Percentiles rank a stretch among this genome's conserved stretches.
Evolutionary conservation across 2,797 vertebrate species (phyloP).

Genomic region (Distichodus sexfasciatus): DNA sequence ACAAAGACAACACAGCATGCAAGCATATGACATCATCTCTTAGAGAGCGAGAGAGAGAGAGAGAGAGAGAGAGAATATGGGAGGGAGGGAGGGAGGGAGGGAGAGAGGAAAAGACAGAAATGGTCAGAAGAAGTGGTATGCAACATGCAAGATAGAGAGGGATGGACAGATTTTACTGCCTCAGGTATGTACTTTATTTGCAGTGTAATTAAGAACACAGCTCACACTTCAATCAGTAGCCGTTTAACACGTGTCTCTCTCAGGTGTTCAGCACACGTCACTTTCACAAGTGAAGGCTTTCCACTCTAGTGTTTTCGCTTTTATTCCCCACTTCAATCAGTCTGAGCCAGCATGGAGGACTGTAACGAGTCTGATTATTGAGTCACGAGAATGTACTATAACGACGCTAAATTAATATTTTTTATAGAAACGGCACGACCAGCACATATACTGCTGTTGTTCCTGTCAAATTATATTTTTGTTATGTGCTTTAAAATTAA

Average conservation of each 20-base stretch:
- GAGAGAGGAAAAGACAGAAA: neutral
- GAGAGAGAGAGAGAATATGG: neutral
- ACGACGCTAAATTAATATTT: neutral
- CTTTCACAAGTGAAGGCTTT: slow-evolving; percentile 15
- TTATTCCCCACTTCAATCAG: slow-evolving; percentile 34
- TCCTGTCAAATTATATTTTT: too few species aligned
- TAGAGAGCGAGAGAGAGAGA: neutral
- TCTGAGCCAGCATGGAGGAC: slow-evolving; percentile 12
- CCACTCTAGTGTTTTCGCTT: slow-evolving; percentile 1
- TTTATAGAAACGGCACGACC: too few species aligned
- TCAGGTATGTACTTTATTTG: neutral
- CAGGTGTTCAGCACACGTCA: slow-evolving; percentile 13
- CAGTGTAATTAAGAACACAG: slow-evolving; percentile 17
- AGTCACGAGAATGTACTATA: neutral
- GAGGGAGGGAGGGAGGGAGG: neutral
- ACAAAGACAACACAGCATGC: slow-evolving; percentile 19
- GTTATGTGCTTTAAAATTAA: too few species aligned
- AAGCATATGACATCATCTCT: slow-evolving; percentile 18
- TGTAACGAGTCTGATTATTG: slow-evolving; percentile 20
- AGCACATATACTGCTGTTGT: too few species aligned
- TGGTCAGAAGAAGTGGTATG: neutral
- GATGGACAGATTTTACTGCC: neutral
- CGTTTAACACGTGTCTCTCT: neutral
- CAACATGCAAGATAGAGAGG: neutral
- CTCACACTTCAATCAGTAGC: slow-evolving; percentile 2